Conservation (phyloP, 2,888 invertebrate genomes). For the Byasa hedistus region DNA sequence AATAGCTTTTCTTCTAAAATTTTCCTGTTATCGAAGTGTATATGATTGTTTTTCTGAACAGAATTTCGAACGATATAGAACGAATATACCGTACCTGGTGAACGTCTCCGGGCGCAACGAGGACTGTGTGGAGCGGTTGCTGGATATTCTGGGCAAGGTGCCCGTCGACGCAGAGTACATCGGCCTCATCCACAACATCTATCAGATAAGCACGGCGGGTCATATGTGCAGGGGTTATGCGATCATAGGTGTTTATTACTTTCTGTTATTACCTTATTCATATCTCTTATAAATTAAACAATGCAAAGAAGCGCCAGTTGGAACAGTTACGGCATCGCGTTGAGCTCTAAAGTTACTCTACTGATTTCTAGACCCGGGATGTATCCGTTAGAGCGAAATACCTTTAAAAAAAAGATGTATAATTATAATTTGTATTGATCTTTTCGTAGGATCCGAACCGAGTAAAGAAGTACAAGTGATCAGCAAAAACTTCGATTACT, state of each 20-base stretch:
- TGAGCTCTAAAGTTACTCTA: no score
- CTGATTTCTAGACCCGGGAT: no score
- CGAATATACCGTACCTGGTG: slow-evolving; percentile 69
- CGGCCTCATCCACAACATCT: slow-evolving; percentile 59
- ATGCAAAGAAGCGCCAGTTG: no score
- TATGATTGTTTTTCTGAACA: neutral
- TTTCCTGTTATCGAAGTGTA: no score
- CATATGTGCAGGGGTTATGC: slow-evolving; percentile 83
- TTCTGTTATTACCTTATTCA: no score
- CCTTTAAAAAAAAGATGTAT: no score
- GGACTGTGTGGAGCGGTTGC: slow-evolving; percentile 44
- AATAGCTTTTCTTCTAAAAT: no score
- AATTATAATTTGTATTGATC: no score
- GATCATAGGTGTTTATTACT: slow-evolving; percentile 53
- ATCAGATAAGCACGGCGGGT: slow-evolving; percentile 58
- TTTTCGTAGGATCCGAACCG: no score
- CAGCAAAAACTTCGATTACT: slow-evolving; percentile 36
- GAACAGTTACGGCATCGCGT: no score
- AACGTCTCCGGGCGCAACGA: slow-evolving; percentile 76
- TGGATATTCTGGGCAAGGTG: slow-evolving; percentile 39
- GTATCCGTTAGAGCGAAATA: no score
- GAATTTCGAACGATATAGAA: slow-evolving; percentile 39
- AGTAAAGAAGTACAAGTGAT: slow-evolving; percentile 15
- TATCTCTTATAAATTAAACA: no score
- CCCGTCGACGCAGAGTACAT: slow-evolving; percentile 59